Conservation (phyloP, 2,888 invertebrate species). For the Hyposoter didymator region DNA sequence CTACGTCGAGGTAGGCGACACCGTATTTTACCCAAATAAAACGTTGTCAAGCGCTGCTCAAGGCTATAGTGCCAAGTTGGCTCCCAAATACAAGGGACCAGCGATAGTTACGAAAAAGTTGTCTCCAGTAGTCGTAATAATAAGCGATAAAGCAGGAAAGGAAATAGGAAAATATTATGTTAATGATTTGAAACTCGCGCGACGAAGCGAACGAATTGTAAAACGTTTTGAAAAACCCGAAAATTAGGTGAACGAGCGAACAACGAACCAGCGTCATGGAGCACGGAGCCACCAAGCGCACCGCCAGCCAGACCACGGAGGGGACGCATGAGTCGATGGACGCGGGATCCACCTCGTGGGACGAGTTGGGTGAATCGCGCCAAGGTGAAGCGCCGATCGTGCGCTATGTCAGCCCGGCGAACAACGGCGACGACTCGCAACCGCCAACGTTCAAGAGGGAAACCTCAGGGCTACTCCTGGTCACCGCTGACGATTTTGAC, state of each 20-base stretch:
- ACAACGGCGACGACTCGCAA: accelerated
- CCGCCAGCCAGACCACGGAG: no score
- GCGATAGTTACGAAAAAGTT: conserved; percentile 1
- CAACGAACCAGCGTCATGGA: no score
- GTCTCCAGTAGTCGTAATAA: conserved; percentile 6
- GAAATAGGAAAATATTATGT: conserved; percentile 36
- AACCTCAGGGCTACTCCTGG: not conserved
- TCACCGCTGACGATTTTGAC: not conserved
- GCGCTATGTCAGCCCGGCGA: accelerated
- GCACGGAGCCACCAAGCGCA: no score
- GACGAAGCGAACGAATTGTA: not conserved
- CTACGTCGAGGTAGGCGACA: conserved; percentile 10
- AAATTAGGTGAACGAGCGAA: not conserved
- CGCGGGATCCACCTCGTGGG: not conserved
- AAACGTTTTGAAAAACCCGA: not conserved
- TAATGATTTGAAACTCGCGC: conserved; percentile 6
- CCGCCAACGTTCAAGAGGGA: not conserved
- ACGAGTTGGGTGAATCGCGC: not conserved
- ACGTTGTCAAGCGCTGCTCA: conserved; percentile 3
- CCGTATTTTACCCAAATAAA: conserved; percentile 15
- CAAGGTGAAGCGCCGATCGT: not conserved
- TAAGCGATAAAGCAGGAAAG: not conserved
- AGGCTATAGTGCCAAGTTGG: conserved; percentile 10
- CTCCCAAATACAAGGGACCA: not conserved
- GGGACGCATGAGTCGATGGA: no score